Evolutionary conservation across 2,113 vertebrate species (phyloP).

Genomic region (Galeopterus variegatus): DNA sequence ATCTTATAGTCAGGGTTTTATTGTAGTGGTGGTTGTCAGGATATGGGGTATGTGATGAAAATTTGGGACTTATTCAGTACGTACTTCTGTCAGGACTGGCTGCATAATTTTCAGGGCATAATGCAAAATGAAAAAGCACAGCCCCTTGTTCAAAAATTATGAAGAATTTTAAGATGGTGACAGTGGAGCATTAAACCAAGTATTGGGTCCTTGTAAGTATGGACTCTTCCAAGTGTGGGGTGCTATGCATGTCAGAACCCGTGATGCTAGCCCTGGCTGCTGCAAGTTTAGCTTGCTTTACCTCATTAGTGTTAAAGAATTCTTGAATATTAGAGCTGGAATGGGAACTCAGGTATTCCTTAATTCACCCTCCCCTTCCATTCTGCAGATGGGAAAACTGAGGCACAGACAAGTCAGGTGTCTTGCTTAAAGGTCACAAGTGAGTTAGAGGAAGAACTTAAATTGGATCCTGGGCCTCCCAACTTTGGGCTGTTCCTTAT

Average conservation of each 20-base stretch:
- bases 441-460: neutral
- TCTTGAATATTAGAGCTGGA: neutral
- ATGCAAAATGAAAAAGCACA: fast-evolving
- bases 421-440: neutral
- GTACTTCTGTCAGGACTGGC: fast-evolving
- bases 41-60: neutral
- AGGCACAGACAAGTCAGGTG: neutral
- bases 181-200: neutral
- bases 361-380: neutral
- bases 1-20: neutral
- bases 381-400: neutral
- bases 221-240: too few species aligned
- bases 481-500: neutral
- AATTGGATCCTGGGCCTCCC: neutral
- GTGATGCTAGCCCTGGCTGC: neutral
- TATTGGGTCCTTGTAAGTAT: neutral
- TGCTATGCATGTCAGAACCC: neutral
- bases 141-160: neutral
- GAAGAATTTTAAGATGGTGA: neutral
- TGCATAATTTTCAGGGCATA: fast-evolving
- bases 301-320: neutral
- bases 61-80: neutral
- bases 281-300: neutral
- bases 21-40: neutral
- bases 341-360: neutral